phyloP scores from a whole-genome alignment of 2,113 vertebrate species.

The Megaceryle maxima region DNA sequence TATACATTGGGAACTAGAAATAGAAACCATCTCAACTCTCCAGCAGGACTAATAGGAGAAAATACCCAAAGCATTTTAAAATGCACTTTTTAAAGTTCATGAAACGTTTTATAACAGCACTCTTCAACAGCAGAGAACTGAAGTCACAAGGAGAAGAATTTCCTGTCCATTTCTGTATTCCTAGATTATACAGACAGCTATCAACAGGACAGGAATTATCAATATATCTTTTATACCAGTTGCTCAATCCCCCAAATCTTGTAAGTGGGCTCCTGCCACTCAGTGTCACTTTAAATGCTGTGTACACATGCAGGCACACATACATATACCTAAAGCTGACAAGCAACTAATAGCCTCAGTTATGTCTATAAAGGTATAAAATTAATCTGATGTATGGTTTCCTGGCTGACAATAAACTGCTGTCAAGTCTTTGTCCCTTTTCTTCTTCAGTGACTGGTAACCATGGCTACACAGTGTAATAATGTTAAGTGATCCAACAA shows the following conservation, averaged over 20 bases:
- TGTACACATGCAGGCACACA: rapidly evolving
- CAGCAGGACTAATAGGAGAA: background rate
- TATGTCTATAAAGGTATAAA: background rate
- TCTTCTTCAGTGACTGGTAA: constrained; percentile 9
- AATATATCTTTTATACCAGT: background rate
- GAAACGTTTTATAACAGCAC: background rate
- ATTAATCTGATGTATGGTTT: constrained; percentile 28
- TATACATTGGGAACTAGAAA: background rate
- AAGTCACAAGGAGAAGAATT: background rate
- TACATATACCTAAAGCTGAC: background rate
- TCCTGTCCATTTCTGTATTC: background rate
- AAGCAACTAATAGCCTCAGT: background rate
- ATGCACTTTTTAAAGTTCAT: background rate
- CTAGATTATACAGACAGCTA: background rate
- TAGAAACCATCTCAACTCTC: background rate
- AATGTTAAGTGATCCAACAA: background rate
- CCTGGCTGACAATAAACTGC: background rate
- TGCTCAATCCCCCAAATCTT: background rate
- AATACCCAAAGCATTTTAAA: background rate
- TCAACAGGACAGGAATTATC: background rate
- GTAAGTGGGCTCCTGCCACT: background rate
- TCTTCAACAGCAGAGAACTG: background rate
- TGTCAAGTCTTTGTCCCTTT: constrained; percentile 26
- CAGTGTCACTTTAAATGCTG: background rate
- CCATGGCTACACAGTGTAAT: constrained; percentile 23